These are phyloP conservation scores for Labeo rohita DNA, from an alignment of 2,113 vertebrate genomes.

Conservation along the genomic window DNA sequence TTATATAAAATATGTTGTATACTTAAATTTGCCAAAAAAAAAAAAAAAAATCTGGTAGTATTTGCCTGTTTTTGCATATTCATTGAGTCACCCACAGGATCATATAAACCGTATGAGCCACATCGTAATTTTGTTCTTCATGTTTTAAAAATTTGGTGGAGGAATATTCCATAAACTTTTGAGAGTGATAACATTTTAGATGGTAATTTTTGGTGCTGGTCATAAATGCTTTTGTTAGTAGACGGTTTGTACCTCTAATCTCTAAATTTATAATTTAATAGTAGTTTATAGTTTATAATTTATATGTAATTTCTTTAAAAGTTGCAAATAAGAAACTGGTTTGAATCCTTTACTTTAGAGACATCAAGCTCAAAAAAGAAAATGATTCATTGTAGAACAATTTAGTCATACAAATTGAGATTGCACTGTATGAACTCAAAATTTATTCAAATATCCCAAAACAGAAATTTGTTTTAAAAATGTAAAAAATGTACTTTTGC, in stretches of 20 bases:
- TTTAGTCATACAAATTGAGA: no score
- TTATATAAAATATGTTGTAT: neutral
- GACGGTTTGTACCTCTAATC: neutral
- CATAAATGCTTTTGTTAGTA: neutral
- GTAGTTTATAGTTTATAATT: no score
- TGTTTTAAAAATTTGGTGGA: neutral
- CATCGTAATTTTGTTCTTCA: neutral
- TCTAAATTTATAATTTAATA: neutral
- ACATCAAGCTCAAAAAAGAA: no score
- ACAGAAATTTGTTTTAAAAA: no score
- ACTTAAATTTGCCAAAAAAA: neutral
- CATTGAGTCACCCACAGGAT: neutral
- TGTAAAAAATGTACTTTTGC: no score
- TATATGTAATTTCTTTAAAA: no score
- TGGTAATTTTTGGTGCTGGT: neutral
- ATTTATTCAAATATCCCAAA: no score
- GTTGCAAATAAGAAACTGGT: no score
- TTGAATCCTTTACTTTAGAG: no score
- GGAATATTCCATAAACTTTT: neutral
- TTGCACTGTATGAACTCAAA: no score
- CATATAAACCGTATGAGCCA: neutral
- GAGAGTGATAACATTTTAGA: neutral
- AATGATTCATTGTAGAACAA: no score
- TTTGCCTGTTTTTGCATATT: no score
- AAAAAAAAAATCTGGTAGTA: neutral